phyloP scores from a whole-genome alignment of 2,888 invertebrate genomes.

The Ashinkailepas kermadecensis region DNA sequence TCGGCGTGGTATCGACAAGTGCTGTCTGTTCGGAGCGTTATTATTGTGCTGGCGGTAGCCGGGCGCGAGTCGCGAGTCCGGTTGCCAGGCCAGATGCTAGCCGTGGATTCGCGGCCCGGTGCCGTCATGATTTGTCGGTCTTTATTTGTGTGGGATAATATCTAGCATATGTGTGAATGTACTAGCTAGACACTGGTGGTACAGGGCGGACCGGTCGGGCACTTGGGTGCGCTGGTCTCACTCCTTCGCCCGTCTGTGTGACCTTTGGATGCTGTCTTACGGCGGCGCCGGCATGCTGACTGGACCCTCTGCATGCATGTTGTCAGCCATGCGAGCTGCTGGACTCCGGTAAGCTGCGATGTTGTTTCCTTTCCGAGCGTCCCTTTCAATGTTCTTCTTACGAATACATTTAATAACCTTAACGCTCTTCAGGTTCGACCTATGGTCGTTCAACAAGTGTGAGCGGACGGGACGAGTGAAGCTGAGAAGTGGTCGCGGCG shows the following conservation, averaged over 20 bases:
- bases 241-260: background rate
- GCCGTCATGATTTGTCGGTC: background rate
- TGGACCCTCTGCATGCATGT: background rate
- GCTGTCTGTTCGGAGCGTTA: too few relatives aligned
- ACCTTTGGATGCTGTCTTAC: background rate
- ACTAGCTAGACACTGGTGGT: background rate
- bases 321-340: background rate
- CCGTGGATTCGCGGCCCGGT: background rate
- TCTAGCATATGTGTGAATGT: background rate
- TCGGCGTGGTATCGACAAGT: background rate
- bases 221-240: background rate
- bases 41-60: background rate
- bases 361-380: background rate
- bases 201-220: background rate
- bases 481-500: too few relatives aligned
- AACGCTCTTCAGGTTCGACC: too few relatives aligned
- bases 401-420: conserved; percentile 10
- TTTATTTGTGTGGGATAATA: background rate
- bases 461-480: too few relatives aligned
- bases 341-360: background rate
- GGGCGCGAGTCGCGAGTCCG: background rate
- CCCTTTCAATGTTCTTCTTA: background rate
- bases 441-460: too few relatives aligned
- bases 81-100: background rate
- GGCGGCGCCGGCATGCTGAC: background rate